Base-by-base conservation (phyloP, 2,113 vertebrate species). In the Smithornis capensis region DNA sequence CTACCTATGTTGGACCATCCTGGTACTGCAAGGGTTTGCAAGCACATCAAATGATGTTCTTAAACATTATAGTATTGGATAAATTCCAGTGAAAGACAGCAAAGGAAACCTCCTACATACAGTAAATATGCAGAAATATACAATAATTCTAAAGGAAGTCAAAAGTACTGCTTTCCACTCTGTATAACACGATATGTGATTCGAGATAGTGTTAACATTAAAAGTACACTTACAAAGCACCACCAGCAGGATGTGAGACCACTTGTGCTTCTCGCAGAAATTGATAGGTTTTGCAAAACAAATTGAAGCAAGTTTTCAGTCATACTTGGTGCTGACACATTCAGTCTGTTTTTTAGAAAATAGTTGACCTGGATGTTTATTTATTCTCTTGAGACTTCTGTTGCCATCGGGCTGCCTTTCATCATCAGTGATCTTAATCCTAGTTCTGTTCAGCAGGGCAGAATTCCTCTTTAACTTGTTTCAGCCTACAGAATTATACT, bases 191-290 rank as follows among this genome's bases (percentile, higher is more conserved):
- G 35, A 28, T 14, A 35, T 0, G 1, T 68, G 69, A 55, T 4
- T 28, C 33, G 60, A 71, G 63, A 22, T 14, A 29, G 38, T 1
- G 10, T 17, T 42, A 50, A 37, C 14, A 4, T 40, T 37, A 37
- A 4, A 49, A 74, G n/a, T 6, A n/a, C 0, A 2, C 28, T 90
- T 45, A 31, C 0, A 1, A 50, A 87, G 27, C 28, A 8, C 16
- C 40, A 27, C 49, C 47, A 71, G 35, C 38, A 56, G 49, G 60
- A 50, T 7, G 5, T 42, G 60, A 78, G 35, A 84, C 9, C 33
- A 35, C 77, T 47, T 70, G 29, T 52, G 28, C 40, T 67, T 67
- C 77, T 74, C 60, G 15, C 6, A 78, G 47, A 37, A 73, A 76
- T 12, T 79, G 28, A 63, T 40, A 37, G 12, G 52, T 2, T 1